These are phyloP conservation scores for Ispidina lecontei DNA, from an alignment of 2,797 vertebrate species.

Conservation along the genomic window DNA sequence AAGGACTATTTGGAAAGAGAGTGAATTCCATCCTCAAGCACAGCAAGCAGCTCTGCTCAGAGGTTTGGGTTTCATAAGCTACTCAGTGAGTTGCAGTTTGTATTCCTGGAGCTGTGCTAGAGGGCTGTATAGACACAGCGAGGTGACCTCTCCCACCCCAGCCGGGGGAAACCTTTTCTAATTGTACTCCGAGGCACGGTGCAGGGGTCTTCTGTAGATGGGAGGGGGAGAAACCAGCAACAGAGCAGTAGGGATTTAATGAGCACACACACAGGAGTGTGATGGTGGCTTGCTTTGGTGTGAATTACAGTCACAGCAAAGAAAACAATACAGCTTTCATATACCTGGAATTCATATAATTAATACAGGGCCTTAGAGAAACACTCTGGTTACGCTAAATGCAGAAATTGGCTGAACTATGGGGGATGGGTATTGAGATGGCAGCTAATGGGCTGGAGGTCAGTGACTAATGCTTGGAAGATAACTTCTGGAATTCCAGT, in stretches of 20 bases:
- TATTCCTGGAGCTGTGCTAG: background rate
- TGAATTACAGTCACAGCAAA: background rate
- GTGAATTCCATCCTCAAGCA: background rate
- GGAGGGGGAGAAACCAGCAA: background rate
- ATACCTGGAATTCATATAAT: background rate
- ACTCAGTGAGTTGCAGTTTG: background rate
- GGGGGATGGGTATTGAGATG: background rate
- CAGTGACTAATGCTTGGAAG: background rate
- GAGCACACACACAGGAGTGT: background rate
- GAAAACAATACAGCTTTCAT: background rate
- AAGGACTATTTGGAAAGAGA: constrained; percentile 9
- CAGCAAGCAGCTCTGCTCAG: background rate
- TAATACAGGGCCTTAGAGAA: background rate
- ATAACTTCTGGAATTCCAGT: background rate
- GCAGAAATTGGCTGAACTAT: background rate
- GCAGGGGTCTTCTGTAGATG: rapidly evolving
- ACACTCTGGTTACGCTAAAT: background rate
- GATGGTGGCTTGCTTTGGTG: background rate
- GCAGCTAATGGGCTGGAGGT: background rate
- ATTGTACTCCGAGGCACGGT: too few species aligned
- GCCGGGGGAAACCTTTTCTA: background rate
- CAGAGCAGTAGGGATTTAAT: background rate
- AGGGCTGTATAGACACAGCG: rapidly evolving
- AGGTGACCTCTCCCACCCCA: background rate
- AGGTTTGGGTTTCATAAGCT: background rate